Percentiles rank a stretch among this genome's conserved stretches.
Evolutionary conservation across 2,888 invertebrate species (phyloP).

Genomic region (Penaeus monodon): DNA sequence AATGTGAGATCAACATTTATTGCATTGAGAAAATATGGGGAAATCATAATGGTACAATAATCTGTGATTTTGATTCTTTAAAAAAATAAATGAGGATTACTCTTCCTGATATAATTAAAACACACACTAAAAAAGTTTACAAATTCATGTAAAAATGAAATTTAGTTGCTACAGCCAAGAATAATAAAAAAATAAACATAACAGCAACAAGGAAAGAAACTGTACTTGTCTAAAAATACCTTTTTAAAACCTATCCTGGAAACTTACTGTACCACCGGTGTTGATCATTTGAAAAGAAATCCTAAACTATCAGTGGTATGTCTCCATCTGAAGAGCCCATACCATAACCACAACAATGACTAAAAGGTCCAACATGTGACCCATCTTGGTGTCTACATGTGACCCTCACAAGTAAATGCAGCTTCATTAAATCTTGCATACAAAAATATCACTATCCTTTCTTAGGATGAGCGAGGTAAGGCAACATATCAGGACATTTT

Average conservation of each 20-base stretch:
- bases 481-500: conserved; percentile 16
- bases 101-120: no score
- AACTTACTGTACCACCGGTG: background rate
- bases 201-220: no score
- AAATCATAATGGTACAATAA: background rate
- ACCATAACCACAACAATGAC: conserved; percentile 20
- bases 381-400: conserved; percentile 41
- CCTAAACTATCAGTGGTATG: background rate
- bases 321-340: conserved; percentile 47
- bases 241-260: background rate
- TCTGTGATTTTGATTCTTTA: background rate
- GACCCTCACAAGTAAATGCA: conserved; percentile 13
- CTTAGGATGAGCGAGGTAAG: conserved; percentile 61
- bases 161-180: no score
- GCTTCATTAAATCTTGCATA: conserved; percentile 38
- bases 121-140: no score
- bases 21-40: conserved; percentile 22
- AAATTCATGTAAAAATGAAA: no score
- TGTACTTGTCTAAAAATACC: no score
- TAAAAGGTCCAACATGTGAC: conserved; percentile 30
- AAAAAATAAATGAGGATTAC: background rate
- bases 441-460: conserved; percentile 61
- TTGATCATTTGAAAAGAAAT: background rate
- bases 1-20: conserved; percentile 36
- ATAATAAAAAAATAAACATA: no score